A percentile compares a stretch with the other conserved stretches of the same genome.
phyloP scores from a whole-genome alignment of 1,140 invertebrate species.

The Mesaphorura yosii region DNA sequence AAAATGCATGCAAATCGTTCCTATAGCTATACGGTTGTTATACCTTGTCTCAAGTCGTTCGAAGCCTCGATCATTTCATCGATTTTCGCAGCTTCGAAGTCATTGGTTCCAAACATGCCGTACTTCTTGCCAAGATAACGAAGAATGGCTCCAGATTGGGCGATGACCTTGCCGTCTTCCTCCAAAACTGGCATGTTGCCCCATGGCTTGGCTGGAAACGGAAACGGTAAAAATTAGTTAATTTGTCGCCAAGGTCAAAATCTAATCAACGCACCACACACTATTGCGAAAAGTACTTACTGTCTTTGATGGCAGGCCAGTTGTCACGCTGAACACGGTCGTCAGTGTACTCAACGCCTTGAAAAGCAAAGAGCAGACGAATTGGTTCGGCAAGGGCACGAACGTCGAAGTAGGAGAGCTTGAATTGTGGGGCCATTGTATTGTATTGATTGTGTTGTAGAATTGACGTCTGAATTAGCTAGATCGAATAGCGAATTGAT shows the following conservation, averaged over 20 bases:
- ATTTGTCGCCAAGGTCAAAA: background rate
- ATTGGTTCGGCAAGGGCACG: conserved; percentile 2
- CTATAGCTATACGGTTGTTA: background rate
- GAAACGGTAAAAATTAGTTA: background rate
- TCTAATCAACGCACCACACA: background rate
- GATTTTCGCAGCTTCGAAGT: conserved; percentile 51
- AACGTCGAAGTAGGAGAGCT: conserved; percentile 4
- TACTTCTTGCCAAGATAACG: conserved; percentile 51
- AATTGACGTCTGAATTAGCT: too few relatives aligned
- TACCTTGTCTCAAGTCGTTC: conserved; percentile 35
- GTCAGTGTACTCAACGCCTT: conserved; percentile 41
- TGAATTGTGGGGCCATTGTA: conserved; percentile 6
- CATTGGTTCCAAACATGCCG: conserved; percentile 46
- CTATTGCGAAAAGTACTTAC: conserved; percentile 29
- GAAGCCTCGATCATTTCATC: conserved; percentile 48
- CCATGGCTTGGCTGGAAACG: conserved; percentile 4
- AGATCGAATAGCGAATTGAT: too few relatives aligned
- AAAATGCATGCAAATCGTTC: too few relatives aligned
- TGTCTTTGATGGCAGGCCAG: conserved; percentile 38
- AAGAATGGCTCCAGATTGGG: conserved; percentile 51
- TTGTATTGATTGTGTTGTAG: too few relatives aligned
- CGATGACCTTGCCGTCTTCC: conserved; percentile 50
- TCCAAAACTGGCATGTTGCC: conserved; percentile 55
- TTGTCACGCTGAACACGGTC: conserved; percentile 33
- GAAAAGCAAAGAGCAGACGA: conserved; percentile 44